A percentile compares a stretch with the other conserved stretches of the same genome.
These are phyloP conservation scores for Patagioenas fasciata DNA, from an alignment of 2,113 vertebrate species.

Conservation along the genomic window DNA sequence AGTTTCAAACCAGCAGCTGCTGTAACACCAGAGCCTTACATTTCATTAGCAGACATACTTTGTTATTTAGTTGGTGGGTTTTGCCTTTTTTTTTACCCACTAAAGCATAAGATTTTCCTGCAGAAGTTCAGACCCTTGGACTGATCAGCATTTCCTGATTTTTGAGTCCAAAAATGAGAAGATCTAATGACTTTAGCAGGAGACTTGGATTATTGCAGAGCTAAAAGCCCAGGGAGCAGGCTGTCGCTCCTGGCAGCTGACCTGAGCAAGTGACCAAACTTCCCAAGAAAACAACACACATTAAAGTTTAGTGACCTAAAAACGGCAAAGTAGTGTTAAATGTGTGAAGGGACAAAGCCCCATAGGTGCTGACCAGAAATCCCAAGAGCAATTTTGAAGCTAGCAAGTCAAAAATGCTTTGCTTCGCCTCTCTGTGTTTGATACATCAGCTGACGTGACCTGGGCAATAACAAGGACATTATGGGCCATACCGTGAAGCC, in stretches of 20 bases:
- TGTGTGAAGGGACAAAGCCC: neutral
- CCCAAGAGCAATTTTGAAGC: neutral
- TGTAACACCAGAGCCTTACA: neutral
- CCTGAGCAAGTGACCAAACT: neutral
- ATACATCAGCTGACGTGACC: neutral
- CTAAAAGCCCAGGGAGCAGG: neutral
- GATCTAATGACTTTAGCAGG: neutral
- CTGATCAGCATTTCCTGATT: neutral
- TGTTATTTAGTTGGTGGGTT: rapidly evolving
- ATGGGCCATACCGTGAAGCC: neutral
- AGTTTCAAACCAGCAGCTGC: neutral
- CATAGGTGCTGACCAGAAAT: neutral
- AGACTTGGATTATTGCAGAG: neutral
- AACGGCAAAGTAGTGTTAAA: neutral
- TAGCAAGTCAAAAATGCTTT: neutral
- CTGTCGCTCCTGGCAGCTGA: neutral
- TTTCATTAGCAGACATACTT: neutral
- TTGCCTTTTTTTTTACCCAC: neutral
- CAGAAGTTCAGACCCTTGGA: neutral
- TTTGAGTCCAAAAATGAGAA: neutral
- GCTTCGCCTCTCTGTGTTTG: neutral
- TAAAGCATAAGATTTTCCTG: neutral
- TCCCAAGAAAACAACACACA: neutral
- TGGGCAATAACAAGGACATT: neutral
- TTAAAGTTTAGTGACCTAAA: neutral